These are phyloP conservation scores for Parascotia fuliginaria DNA, from an alignment of 2,888 invertebrate species.

Conservation along the genomic window DNA sequence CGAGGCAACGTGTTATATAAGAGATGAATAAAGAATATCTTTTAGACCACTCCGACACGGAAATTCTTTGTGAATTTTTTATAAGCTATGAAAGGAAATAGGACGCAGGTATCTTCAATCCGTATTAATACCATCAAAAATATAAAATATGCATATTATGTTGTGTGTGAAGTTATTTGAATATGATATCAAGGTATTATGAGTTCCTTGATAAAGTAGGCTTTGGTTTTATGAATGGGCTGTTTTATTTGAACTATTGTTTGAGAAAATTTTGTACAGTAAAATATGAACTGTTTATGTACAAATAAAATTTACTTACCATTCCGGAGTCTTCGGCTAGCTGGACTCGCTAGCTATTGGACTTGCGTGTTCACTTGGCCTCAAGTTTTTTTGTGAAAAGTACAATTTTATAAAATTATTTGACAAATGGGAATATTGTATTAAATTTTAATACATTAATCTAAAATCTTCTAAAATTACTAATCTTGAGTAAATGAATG, in stretches of 20 bases:
- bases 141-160: not conserved
- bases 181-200: not conserved
- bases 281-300: no score
- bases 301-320: no score
- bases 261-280: not conserved
- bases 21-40: conserved; percentile 52
- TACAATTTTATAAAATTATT: not conserved
- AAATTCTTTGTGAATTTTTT: conserved; percentile 49
- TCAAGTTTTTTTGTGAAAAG: no score
- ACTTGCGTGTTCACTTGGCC: no score
- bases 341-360: no score
- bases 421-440: not conserved
- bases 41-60: conserved; percentile 32
- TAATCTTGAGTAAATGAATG: conserved; percentile 14
- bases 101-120: conserved; percentile 12
- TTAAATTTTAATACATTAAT: no score
- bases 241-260: not conserved
- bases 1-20: conserved; percentile 23
- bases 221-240: not conserved
- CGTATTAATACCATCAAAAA: not conserved
- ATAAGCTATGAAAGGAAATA: conserved; percentile 43
- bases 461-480: conserved; percentile 1
- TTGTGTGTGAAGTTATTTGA: not conserved
- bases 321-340: no score
- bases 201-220: not conserved